These are phyloP conservation scores for Caenorhabditis tropicalis DNA, from an alignment of 1,140 invertebrate genomes.

Conservation along the genomic window DNA sequence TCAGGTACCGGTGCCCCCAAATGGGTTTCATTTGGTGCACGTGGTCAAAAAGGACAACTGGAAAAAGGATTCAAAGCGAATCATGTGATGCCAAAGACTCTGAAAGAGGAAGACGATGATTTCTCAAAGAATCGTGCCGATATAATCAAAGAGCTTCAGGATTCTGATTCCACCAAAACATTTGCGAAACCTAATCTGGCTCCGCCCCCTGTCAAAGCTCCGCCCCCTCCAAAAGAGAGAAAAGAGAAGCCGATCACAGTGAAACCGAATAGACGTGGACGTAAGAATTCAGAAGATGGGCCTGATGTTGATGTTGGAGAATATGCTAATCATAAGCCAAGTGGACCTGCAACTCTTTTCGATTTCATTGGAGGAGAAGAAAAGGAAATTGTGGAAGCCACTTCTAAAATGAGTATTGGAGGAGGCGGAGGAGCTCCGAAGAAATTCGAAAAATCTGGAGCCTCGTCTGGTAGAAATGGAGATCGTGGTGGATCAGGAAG, in stretches of 20 bases:
- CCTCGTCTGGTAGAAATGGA: no score
- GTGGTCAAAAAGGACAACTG: not conserved
- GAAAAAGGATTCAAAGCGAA: slow-evolving; percentile 31
- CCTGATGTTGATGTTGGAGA: slow-evolving; percentile 10
- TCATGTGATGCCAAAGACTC: slow-evolving; percentile 15
- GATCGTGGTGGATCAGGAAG: no score
- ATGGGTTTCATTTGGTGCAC: slow-evolving; percentile 1
- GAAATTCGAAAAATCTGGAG: no score
- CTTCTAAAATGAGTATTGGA: not conserved
- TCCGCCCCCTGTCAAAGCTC: slow-evolving; percentile 8
- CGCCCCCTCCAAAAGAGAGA: not conserved
- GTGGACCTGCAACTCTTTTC: slow-evolving; percentile 4
- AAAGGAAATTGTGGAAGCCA: not conserved
- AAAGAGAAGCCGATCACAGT: not conserved
- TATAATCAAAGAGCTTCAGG: not conserved
- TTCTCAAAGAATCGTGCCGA: slow-evolving; percentile 6
- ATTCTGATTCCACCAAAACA: not conserved
- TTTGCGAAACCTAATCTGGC: not conserved
- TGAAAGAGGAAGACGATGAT: slow-evolving; percentile 10
- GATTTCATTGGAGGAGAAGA: slow-evolving; percentile 20
- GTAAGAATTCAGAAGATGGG: slow-evolving; percentile 1
- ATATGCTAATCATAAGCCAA: slow-evolving; percentile 11
- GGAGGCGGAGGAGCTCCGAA: not conserved
- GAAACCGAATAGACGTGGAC: not conserved
- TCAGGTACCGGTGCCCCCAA: not conserved